Base-by-base conservation (phyloP, 2,113 vertebrate genomes). In the Glaucomys volans region DNA sequence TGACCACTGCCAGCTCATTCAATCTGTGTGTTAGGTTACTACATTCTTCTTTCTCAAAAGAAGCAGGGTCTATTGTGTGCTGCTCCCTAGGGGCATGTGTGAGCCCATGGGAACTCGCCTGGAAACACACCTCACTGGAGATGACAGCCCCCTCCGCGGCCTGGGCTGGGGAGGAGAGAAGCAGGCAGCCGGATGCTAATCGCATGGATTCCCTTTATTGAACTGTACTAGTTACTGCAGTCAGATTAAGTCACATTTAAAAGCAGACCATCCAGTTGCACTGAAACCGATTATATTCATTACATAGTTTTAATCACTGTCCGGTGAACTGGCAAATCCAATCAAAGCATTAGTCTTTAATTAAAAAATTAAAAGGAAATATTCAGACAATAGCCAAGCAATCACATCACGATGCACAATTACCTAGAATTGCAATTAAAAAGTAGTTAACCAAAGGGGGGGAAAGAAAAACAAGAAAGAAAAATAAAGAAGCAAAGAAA, bases 241-340 rank as follows among this genome's bases (percentile, higher is more conserved):
- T 99, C 99, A 99, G 99, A 99, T 99, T 99, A 99, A 99, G 99
- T 99, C 99, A 99, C 99, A 99, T 99, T 99, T 99, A 99, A 99
- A 99, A 99, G 99, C 99, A 99, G 99, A 99, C 99, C 99, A 99
- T 99, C 99, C 99, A 99, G 99, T 99, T 98, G 99, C 99, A 99
- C 99, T 99, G 99, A 99, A 99, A 99, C 99, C 96, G 98, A 99
- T 99, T 99, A 99, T 99, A 99, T 98, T 99, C 98, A 99, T 99
- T 99, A 99, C 99, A 99, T 99, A 99, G 99, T 97, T 98, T 99
- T 98, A 99, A 99, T 99, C 99, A 99, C 99, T 99, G 99, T 99
- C 99, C 99, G 99, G 99, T 99, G 99, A 99, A 99, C 99, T 99
- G 99, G 99, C 99, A 99, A 99, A 99, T 99, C 99, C 99, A 99